Base-by-base conservation (phyloP, 35 echinoderm and acorn worm species). In the Lytechinus pictus region DNA sequence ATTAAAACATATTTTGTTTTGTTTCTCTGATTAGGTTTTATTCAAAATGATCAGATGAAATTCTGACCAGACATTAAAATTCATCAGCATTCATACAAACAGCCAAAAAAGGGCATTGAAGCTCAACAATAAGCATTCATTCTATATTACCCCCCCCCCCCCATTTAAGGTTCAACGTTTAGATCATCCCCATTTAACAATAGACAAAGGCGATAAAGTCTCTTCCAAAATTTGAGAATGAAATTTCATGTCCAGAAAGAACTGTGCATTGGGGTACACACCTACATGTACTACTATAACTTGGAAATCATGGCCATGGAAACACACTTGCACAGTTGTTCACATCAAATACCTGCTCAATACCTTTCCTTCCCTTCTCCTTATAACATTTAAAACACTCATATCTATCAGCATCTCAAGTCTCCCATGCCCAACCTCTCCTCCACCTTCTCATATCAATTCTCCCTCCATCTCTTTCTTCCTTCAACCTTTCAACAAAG, bases 371-470 rank as follows among this genome's bases (percentile, higher is more conserved):
- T 89, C 88, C 11, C 88, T 44, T 7, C 29, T 7, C 88, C 88
- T 9, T 54, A 19, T 21, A 90, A 90, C 52, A 52, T 44, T 27
- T 8, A 54, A 19, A 44, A 54, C 88, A 54, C 52, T 54, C 29
- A 33, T 27, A 90, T 90, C 88, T 90, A 90, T 90, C 88, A 90
- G 9, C 88, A 27, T 54, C 27, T 44, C 52, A n/a, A 54, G 29
- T 90, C 88, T 90, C n/a, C 88, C 88, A 54, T 90, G 52, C 27
- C 88, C 88, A 90, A 27, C 88, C 52, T 27, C 28, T 54, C 29
- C 14, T 52, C 88, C 52, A 44, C 88, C 88, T 24, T 54, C 52
- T 90, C 88, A 52, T 90, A 90, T 90, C n/a, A 54, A 44, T 52
- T 90, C 88, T 33, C 52, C 44, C 88, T 54, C 88, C 88, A 0